phyloP scores from a whole-genome alignment of 2,113 vertebrate species.

The Thalassoma bifasciatum region DNA sequence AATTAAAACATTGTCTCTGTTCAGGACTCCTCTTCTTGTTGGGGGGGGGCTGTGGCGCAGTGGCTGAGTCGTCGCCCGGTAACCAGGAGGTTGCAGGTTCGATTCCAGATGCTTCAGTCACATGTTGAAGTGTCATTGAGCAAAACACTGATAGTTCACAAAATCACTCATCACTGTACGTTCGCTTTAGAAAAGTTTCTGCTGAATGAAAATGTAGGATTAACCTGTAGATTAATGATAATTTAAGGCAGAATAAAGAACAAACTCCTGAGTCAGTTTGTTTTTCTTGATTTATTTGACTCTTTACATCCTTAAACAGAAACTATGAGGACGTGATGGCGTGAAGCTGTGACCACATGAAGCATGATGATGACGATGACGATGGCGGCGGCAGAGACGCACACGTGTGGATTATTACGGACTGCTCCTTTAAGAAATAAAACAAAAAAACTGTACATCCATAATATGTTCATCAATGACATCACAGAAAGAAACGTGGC shows the following conservation, averaged over 20 bases:
- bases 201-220: too few relatives aligned
- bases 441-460: constrained; percentile 35
- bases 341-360: background rate
- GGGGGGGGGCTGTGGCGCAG: too few relatives aligned
- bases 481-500: constrained; percentile 22
- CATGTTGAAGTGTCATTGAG: too few relatives aligned
- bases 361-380: background rate
- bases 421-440: constrained; percentile 11
- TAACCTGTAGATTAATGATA: too few relatives aligned
- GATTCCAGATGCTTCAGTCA: too few relatives aligned
- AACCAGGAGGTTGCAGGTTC: too few relatives aligned
- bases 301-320: constrained; percentile 30
- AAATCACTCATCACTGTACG: too few relatives aligned
- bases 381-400: background rate
- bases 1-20: too few relatives aligned
- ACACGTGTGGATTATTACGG: background rate
- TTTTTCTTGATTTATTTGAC: constrained; percentile 44
- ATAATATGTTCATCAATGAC: constrained; percentile 1
- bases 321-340: background rate
- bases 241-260: background rate
- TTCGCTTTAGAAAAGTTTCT: too few relatives aligned
- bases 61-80: too few relatives aligned
- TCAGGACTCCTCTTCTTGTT: too few relatives aligned
- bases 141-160: too few relatives aligned
- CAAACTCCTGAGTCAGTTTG: background rate